Conservation (phyloP, 1,140 invertebrate genomes). For the Oscheius sp. region DNA sequence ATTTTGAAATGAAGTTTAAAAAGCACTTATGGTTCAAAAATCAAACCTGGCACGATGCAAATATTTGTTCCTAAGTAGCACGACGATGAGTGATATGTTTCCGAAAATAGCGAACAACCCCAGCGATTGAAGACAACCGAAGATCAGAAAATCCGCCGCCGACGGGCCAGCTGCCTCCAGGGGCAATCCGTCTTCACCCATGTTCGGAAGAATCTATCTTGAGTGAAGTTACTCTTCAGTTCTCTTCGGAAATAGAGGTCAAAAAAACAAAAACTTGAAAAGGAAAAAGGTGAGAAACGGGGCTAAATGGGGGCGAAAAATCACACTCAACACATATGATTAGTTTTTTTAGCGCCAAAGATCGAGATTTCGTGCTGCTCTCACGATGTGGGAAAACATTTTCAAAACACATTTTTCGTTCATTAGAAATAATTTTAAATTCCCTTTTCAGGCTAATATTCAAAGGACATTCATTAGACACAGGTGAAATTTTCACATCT, state of each 20-base stretch:
- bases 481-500: too few relatives aligned
- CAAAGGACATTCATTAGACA: too few relatives aligned
- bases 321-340: too few relatives aligned
- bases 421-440: too few relatives aligned
- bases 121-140: constrained; percentile 50
- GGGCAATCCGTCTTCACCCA: background rate
- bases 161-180: background rate
- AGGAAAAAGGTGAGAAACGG: background rate
- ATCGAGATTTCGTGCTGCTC: too few relatives aligned
- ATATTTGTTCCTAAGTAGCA: constrained; percentile 56
- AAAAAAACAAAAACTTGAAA: background rate
- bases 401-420: too few relatives aligned
- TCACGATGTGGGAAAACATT: too few relatives aligned
- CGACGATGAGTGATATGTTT: constrained; percentile 53
- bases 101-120: constrained; percentile 55
- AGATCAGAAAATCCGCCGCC: constrained; percentile 44
- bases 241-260: too few relatives aligned
- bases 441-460: too few relatives aligned
- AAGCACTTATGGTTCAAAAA: background rate
- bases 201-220: too few relatives aligned
- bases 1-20: constrained; percentile 14
- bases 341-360: too few relatives aligned
- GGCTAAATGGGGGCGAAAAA: background rate
- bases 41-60: constrained; percentile 51
- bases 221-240: too few relatives aligned